phyloP scores from a whole-genome alignment of 2,797 vertebrate species.

The Falco berigora region DNA sequence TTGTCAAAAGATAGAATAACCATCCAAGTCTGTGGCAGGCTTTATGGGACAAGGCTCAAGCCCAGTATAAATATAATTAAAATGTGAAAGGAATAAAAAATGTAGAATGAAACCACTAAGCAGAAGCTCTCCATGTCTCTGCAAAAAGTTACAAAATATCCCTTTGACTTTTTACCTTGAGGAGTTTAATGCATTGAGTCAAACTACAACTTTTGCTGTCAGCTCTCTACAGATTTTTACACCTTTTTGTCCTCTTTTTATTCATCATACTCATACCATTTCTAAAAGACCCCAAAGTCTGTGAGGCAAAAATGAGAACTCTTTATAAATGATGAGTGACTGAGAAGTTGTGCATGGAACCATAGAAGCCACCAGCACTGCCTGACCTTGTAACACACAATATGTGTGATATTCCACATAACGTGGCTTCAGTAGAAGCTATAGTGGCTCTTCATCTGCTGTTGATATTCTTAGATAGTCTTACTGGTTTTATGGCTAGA shows the following conservation, averaged over 20 bases:
- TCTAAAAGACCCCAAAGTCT: fast-evolving
- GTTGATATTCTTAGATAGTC: not conserved
- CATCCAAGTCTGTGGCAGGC: not conserved
- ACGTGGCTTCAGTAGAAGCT: not conserved
- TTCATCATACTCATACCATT: not conserved
- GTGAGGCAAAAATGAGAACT: not conserved
- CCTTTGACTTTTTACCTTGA: not conserved
- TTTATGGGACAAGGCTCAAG: not conserved
- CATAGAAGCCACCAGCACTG: not conserved
- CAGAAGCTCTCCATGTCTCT: not conserved
- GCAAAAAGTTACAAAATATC: not conserved
- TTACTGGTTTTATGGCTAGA: not conserved
- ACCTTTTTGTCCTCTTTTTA: not conserved
- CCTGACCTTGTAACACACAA: not conserved
- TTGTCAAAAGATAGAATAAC: not conserved
- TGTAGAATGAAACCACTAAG: not conserved
- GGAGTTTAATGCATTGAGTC: not conserved
- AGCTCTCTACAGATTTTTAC: not conserved
- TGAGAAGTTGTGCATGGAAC: not conserved
- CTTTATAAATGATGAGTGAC: not conserved
- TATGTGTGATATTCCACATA: not conserved
- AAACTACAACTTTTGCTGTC: not conserved
- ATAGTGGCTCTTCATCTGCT: not conserved
- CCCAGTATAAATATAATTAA: slow-evolving; percentile 25
- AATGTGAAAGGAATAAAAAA: not conserved